Base-by-base conservation (phyloP, 2,888 invertebrate genomes). In the Lypha dubia region DNA sequence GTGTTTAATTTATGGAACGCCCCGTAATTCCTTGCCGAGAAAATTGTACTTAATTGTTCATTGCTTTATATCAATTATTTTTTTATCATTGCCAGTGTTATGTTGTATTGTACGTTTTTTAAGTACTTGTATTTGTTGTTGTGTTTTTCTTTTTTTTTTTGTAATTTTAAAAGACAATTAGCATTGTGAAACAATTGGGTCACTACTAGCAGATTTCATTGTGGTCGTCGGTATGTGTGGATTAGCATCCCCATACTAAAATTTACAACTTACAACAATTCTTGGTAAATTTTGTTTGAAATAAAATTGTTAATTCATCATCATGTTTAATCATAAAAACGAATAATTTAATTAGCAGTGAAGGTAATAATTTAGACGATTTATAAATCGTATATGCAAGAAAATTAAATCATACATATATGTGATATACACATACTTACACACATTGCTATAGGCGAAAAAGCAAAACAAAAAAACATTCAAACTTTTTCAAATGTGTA, bases 221-320 rank as follows among this genome's bases (percentile, higher is more conserved):
- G 5, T 60, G 81, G 84, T 73, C 22, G n/a, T 62, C 65, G 77
- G 51, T 65, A 28, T 46, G n/a, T 81, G n/a, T 77, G 73, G 77
- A 73, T 71, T 77, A 77, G 81, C 84, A 84, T 74, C 77, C 68
- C 62, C 81, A 73, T 80, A 77, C 58, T 77, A 83, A 83, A 84
- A 80, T 70, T 84, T 62, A 76, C 76, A 84, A 83, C 68, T 79
- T 83, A 60, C 70, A 65, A 60, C 70, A 65, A 75, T 73, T 84
- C 62, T 81, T 51, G 22, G 51, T 44, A 51, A 44, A 44, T 60
- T 68, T 32, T 53, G 20, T 60, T 83, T 70, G n/a, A 44, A 71
- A 73, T 67, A 20, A n/a, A 73, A 53, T 71, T 46, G 56, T 35
- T n/a, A 41, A 41, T 62, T 32, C 24, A 62, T 32, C 24, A 62